Evolutionary conservation across 2,113 vertebrate species (phyloP), one percentile per base, ranked within the genome.

Genomic region (Pseudorectes ferrugineus): DNA sequence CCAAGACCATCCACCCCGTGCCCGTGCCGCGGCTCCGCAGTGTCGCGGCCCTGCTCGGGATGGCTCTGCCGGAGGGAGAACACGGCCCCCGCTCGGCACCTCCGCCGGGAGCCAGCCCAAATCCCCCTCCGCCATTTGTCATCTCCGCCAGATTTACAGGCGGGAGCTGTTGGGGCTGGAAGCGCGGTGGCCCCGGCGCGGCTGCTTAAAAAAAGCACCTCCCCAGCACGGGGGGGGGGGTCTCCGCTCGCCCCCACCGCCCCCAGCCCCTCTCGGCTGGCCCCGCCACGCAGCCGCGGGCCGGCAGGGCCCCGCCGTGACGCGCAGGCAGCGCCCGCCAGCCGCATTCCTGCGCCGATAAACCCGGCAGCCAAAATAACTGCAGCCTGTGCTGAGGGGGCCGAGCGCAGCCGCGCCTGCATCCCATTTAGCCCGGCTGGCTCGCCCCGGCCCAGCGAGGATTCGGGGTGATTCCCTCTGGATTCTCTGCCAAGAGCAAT

Each of bases 331-430:
- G 88, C 51, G 36, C 78, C 72, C 26, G 78, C 85, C 84, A 52
- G 89, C 84, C 72, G 21, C 96, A 96, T 97, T 96, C 96, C 96
- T 94, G 83, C 65, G 73, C 91, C 31, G 95, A 95, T 92, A 95
- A 92, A 89, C 33, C 55, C 89, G 9, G 55, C 94, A 94, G 94
- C 94, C 94, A 92, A 96, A 96, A 92, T 80, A 94, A 68, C 80
- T 71, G 33, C 83, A 76, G 83, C 48, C 88, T 31, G 89, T 20
- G 40, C 45, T 5, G 12, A 51, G 82, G 48, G 38, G 86, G 79
- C 75, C 29, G 62, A 88, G 74, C 36, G 1, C 71, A n/a, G 93
- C 88, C n/a, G 40, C 25, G 83, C 48, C 95, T 91, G 91, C 80
- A 86, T 29, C 65, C 35, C 66, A 70, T 62, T 77, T 36, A 92